These are phyloP conservation scores for Crocodylus rhombifer DNA, from an alignment of 2,797 vertebrate genomes.

Conservation along the genomic window DNA sequence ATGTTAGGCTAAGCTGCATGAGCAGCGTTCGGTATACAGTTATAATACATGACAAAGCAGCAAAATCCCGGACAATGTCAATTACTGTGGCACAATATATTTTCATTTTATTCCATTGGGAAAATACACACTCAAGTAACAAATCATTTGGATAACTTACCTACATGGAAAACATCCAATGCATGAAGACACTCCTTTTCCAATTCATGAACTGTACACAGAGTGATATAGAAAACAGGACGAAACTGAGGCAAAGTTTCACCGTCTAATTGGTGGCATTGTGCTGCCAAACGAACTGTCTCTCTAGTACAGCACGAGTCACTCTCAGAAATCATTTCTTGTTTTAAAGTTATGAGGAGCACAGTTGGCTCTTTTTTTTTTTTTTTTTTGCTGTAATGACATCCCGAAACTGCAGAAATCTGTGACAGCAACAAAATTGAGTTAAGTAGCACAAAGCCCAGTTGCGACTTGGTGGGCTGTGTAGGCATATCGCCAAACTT, in stretches of 20 bases:
- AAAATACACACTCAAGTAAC: conserved; percentile 36
- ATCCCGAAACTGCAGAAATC: conserved; percentile 10
- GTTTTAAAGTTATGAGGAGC: conserved; percentile 19
- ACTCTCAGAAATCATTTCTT: conserved; percentile 29
- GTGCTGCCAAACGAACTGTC: conserved; percentile 24
- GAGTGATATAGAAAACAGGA: conserved; percentile 24
- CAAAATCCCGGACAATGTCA: conserved; percentile 55
- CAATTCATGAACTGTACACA: not conserved
- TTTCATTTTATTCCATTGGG: conserved; percentile 62
- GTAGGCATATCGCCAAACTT: not conserved
- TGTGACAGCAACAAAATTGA: conserved; percentile 25
- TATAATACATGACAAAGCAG: conserved; percentile 46
- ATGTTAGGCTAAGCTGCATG: conserved; percentile 16
- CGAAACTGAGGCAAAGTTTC: conserved; percentile 38
- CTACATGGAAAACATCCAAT: conserved; percentile 28
- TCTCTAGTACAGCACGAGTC: not conserved
- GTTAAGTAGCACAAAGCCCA: not conserved
- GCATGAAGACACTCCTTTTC: conserved; percentile 28
- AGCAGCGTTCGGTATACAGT: conserved; percentile 7
- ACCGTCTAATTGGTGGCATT: conserved; percentile 39
- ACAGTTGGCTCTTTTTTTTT: not conserved
- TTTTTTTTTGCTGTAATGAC: not conserved
- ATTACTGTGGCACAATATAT: conserved; percentile 26
- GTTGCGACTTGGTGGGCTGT: not conserved
- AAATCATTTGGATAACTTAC: conserved; percentile 51